These are phyloP conservation scores for Thripadectes ignobilis DNA, from an alignment of 2,797 vertebrate genomes.

Conservation along the genomic window DNA sequence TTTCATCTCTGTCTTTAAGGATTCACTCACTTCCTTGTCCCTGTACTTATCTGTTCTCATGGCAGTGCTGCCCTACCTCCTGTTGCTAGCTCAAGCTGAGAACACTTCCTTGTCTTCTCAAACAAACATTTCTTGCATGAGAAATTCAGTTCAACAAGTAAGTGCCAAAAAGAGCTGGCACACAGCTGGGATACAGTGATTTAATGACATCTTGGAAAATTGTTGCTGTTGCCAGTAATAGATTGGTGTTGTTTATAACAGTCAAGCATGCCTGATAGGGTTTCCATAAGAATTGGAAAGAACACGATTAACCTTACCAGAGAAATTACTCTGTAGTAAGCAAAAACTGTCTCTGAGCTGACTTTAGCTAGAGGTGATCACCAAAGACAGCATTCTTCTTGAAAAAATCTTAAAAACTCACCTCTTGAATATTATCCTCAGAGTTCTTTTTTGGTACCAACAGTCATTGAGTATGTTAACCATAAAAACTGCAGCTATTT, in stretches of 20 bases:
- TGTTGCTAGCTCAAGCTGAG: background rate
- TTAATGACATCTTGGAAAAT: conserved; percentile 29
- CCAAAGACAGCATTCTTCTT: background rate
- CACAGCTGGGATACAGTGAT: conserved; percentile 22
- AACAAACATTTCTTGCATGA: background rate
- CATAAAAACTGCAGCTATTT: background rate
- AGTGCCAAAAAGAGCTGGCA: conserved; percentile 48
- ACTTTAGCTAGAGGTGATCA: background rate
- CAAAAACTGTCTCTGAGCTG: background rate
- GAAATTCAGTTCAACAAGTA: background rate
- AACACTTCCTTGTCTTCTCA: background rate
- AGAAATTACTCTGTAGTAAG: background rate
- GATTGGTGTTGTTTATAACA: conserved; percentile 35
- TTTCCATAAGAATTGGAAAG: conserved; percentile 42
- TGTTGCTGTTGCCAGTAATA: conserved; percentile 38
- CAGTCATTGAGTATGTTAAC: background rate
- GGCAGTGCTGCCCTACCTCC: background rate
- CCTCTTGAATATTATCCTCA: background rate
- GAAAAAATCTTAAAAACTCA: background rate
- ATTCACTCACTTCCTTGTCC: background rate
- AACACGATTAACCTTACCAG: conserved; percentile 26
- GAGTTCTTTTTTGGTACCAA: background rate
- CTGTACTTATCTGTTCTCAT: background rate
- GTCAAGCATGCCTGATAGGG: conserved; percentile 32
- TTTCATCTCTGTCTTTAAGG: background rate